phyloP scores from a whole-genome alignment of 2,888 invertebrate genomes.

The Camponotus fellah region DNA sequence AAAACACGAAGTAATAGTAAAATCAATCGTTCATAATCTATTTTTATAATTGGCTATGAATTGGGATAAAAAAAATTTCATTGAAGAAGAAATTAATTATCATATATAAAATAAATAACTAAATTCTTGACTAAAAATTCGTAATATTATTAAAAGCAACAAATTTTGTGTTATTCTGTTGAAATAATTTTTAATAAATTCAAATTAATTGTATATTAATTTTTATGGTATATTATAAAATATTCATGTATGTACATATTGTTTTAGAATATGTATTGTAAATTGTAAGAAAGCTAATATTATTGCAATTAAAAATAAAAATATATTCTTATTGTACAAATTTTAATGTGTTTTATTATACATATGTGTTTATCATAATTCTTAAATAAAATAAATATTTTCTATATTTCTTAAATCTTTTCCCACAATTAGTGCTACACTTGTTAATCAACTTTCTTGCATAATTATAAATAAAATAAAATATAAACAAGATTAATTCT shows the following conservation, averaged over 20 bases:
- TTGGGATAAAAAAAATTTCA: not conserved
- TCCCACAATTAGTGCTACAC: not conserved
- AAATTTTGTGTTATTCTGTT: not conserved
- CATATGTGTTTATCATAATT: not conserved
- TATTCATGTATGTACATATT: not conserved
- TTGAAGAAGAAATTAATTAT: not conserved
- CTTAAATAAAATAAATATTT: not conserved
- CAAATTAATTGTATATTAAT: not conserved
- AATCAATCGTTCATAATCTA: not conserved
- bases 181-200: not conserved
- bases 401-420: not conserved
- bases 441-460: not conserved
- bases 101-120: not conserved
- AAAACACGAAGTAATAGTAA: not conserved
- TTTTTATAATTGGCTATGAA: not conserved
- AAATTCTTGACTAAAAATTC: not conserved
- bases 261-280: constrained; percentile 2
- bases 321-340: not conserved
- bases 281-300: constrained; percentile 3
- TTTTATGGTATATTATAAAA: not conserved
- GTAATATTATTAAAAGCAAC: not conserved
- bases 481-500: constrained; percentile 1
- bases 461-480: constrained; percentile 12
- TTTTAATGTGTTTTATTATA: not conserved
- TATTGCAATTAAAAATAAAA: not conserved